Evolutionary conservation across 1,140 invertebrate genomes (phyloP).

Genomic region (Papilio polytes): DNA sequence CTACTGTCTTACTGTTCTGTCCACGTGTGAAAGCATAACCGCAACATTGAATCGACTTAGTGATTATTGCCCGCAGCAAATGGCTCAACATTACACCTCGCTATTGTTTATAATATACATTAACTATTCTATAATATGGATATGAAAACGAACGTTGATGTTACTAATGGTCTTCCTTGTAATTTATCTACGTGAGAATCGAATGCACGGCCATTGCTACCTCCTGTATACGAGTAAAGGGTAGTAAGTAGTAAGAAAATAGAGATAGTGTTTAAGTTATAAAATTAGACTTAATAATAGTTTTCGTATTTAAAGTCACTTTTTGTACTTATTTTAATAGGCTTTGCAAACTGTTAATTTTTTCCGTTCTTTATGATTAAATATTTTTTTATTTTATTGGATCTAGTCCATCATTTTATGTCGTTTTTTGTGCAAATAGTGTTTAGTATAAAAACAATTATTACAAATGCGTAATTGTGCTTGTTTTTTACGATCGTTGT

Average conservation of each 20-base stretch:
- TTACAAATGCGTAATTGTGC: constrained; percentile 10
- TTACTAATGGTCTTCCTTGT: background rate
- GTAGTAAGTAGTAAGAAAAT: background rate
- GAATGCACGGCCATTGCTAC: background rate
- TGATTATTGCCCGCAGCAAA: constrained; percentile 33
- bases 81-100: constrained; percentile 13
- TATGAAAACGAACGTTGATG: background rate
- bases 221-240: background rate
- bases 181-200: background rate
- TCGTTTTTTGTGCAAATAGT: background rate
- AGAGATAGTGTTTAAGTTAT: no score
- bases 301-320: no score
- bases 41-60: constrained; percentile 28
- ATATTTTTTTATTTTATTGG: background rate
- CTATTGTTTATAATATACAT: constrained; percentile 14
- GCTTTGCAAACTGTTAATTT: no score
- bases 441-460: background rate
- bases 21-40: constrained; percentile 5
- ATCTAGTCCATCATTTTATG: background rate
- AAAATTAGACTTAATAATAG: no score
- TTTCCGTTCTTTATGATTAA: no score
- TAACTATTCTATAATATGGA: background rate
- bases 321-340: no score
- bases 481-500: background rate
- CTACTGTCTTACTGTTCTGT: background rate